Evolutionary conservation across 53 echinoderm and acorn worm genomes (phyloP), one percentile per base, ranked within the genome.

Genomic region (Crossaster papposus): DNA sequence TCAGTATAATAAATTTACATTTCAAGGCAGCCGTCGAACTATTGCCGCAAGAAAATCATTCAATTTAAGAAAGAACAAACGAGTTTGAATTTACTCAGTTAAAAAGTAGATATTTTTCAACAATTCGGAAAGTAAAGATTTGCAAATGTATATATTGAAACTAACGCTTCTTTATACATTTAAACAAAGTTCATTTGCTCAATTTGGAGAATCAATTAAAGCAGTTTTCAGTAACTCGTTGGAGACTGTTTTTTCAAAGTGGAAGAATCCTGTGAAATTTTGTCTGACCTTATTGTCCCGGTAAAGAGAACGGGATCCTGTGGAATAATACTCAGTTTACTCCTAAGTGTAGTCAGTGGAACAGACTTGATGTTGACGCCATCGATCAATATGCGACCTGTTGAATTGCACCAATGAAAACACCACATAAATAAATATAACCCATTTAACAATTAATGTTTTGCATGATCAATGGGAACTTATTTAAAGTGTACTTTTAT

Each of bases 231-330:
- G 0, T 44, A 9, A 44, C 44, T 44, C 44, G 9, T 44, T 1
- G 9, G 5, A 44, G 6, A 5, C 44, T 44, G 6, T 9, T 9
- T 44, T 44, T 5, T 44, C 9, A 9, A 44, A 44, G 44, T 44
- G 9, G 44, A 9, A 44, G 44, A 44, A 17, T 76, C 0, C 30
- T 30, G 33, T 64, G 4, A 34, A 65, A 64, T 14, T 44, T 14
- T 28, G 30, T 50, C 53, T 36, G 85, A 91, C 91, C 91, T 86
- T 68, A 91, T 79, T 54, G 91, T 91, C 32, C 87, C 91, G 2
- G 79, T 87, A 53, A 91, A 91, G 22, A 91, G 81, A 30, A 91
- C 70, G 23, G 79, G 87, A 52, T 89, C 90, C 74, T 89, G 90
- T 20, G 90, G 90, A 34, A 89, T 89, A 29, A 89, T 89, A 30